Evolutionary conservation across 2,797 vertebrate genomes (phyloP).

Genomic region (Sparus aurata): DNA sequence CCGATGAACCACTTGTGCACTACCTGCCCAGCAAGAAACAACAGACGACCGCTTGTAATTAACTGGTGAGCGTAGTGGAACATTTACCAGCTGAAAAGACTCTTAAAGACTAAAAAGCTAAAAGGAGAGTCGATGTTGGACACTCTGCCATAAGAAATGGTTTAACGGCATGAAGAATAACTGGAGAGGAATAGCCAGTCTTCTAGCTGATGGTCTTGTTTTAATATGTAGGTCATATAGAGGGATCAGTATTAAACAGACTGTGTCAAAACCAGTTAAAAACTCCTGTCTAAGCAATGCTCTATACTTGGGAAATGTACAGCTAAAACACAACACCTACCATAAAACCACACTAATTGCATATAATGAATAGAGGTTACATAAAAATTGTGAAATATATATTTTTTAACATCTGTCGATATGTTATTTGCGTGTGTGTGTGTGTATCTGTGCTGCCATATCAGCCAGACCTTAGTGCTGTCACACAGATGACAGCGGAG

Average conservation of each 20-base stretch:
- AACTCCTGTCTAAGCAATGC: background rate
- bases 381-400: background rate
- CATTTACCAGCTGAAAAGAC: background rate
- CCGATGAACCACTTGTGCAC: background rate
- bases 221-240: no score
- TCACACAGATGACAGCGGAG: conserved; percentile 48
- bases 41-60: background rate
- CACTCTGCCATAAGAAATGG: no score
- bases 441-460: background rate
- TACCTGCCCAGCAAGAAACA: background rate
- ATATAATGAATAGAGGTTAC: conserved; percentile 8
- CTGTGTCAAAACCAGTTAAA: no score
- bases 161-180: no score
- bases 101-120: background rate
- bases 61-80: background rate
- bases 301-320: background rate
- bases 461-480: conserved; percentile 11
- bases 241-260: no score
- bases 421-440: background rate
- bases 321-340: background rate
- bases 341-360: conserved; percentile 2
- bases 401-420: conserved; percentile 3
- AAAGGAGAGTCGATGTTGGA: no score
- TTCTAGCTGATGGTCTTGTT: no score
- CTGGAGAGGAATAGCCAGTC: no score